These are phyloP conservation scores for Cyanocitta stelleri DNA, from an alignment of 2,113 vertebrate species.

Conservation along the genomic window DNA sequence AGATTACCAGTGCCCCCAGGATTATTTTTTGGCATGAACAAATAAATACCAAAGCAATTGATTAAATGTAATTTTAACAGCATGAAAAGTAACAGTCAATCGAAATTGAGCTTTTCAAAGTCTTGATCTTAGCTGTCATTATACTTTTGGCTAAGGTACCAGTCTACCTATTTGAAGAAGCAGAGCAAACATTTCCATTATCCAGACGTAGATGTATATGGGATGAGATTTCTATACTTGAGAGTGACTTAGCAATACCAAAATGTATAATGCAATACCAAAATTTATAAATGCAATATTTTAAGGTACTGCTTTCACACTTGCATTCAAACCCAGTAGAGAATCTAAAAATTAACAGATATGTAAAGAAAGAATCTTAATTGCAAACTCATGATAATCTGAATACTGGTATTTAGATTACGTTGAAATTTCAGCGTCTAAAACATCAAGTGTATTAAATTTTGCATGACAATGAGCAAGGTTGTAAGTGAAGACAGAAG, in stretches of 20 bases:
- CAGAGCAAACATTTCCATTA: background rate
- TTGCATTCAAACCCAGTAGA: background rate
- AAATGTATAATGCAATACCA: background rate
- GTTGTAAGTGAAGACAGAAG: background rate
- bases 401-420: background rate
- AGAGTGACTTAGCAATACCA: background rate
- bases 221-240: background rate
- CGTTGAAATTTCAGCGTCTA: background rate
- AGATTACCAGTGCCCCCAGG: background rate
- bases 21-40: background rate
- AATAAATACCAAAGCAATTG: background rate
- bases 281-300: background rate
- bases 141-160: background rate
- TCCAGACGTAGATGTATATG: background rate
- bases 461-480: background rate
- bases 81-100: background rate
- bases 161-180: background rate
- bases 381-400: background rate
- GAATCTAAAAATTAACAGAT: background rate
- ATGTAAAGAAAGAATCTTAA: background rate
- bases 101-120: background rate
- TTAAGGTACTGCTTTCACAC: background rate
- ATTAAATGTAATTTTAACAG: slow-evolving; percentile 8
- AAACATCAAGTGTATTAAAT: background rate
- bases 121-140: background rate